Evolutionary conservation across 2,888 invertebrate genomes (phyloP).

Genomic region (Agriopis marginaria): DNA sequence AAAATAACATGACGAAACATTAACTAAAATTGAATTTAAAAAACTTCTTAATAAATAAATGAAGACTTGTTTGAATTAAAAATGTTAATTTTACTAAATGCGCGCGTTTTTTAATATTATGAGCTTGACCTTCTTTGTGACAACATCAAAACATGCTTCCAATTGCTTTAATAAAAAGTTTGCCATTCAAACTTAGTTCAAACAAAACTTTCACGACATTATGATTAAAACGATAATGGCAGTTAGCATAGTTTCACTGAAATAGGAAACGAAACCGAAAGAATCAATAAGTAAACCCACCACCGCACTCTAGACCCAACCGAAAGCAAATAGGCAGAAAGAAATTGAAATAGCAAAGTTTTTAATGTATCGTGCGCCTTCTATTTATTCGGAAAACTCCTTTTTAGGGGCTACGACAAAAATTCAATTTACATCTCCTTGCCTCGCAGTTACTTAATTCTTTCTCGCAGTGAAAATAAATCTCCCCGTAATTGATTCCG

Average conservation of each 20-base stretch:
- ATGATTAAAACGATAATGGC: background rate
- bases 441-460: slow-evolving; percentile 80
- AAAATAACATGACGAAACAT: too few relatives aligned
- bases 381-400: slow-evolving; percentile 61
- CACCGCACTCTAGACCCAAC: slow-evolving; percentile 31
- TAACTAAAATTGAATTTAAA: too few relatives aligned
- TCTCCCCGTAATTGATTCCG: slow-evolving; percentile 84
- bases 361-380: slow-evolving; percentile 61
- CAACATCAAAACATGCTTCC: too few relatives aligned
- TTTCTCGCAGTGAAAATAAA: slow-evolving; percentile 81
- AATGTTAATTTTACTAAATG: too few relatives aligned
- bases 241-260: background rate
- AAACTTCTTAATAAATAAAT: too few relatives aligned
- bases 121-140: too few relatives aligned
- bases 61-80: too few relatives aligned
- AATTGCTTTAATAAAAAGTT: too few relatives aligned
- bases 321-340: slow-evolving; percentile 50
- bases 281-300: slow-evolving; percentile 18
- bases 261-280: slow-evolving; percentile 22
- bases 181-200: background rate
- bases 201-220: slow-evolving; percentile 21
- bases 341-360: slow-evolving; percentile 58
- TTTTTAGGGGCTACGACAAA: slow-evolving; percentile 70
- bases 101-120: too few relatives aligned
- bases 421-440: slow-evolving; percentile 82